Evolutionary conservation across 2,888 invertebrate species (phyloP).

Genomic region (Lamellibrachia satsuma): DNA sequence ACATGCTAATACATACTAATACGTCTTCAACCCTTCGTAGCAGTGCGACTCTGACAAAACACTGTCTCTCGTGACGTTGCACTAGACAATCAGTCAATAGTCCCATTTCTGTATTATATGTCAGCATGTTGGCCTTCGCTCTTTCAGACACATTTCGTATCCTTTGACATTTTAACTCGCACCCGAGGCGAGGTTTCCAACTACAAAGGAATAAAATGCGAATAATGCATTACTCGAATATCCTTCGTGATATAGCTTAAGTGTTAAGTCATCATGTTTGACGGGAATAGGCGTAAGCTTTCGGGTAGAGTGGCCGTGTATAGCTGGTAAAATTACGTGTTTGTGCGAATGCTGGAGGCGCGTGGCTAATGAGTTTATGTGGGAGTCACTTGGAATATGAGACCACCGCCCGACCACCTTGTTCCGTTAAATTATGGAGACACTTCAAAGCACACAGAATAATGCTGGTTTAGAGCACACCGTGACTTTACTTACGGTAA

Average conservation of each 20-base stretch:
- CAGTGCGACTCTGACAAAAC: too few relatives aligned
- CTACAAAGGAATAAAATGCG: background rate
- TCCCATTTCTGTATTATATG: background rate
- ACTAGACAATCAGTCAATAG: background rate
- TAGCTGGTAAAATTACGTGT: background rate
- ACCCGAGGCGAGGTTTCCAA: background rate
- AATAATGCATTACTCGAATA: background rate
- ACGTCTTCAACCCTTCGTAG: too few relatives aligned
- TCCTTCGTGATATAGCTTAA: background rate
- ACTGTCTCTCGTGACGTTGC: background rate
- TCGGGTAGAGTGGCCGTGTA: background rate
- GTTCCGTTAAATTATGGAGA: background rate
- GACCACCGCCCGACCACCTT: background rate
- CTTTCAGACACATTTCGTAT: background rate
- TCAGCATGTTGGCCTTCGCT: background rate
- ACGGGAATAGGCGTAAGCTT: background rate
- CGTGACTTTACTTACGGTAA: background rate
- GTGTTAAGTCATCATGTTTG: background rate
- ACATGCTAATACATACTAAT: too few relatives aligned
- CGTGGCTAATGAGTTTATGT: background rate
- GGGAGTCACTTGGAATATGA: background rate
- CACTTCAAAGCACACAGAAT: background rate
- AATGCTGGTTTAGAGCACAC: background rate
- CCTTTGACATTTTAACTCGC: background rate
- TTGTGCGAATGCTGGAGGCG: background rate